Percentiles rank a stretch among this genome's conserved stretches.
Conservation (phyloP, 2,113 vertebrate species). For the Clarias magur region DNA sequence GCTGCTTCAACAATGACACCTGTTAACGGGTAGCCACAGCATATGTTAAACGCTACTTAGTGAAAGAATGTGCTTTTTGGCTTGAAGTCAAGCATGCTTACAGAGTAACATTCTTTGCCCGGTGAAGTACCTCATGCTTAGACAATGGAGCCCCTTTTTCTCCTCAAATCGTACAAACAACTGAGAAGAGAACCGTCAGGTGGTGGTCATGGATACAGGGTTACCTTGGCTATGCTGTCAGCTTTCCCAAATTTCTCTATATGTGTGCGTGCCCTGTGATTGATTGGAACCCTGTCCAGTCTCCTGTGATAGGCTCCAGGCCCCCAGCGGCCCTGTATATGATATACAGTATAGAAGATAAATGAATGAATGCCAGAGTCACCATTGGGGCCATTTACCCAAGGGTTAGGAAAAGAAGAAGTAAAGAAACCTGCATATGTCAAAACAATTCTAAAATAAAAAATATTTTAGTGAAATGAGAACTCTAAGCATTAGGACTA, state of each 20-base stretch:
- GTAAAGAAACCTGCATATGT: background rate
- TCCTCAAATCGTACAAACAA: background rate
- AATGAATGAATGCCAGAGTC: background rate
- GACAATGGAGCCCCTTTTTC: background rate
- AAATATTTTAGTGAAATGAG: background rate
- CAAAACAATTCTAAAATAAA: background rate
- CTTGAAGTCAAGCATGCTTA: no score
- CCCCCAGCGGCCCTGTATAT: no score
- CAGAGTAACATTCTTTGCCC: no score
- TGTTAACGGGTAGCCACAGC: no score
- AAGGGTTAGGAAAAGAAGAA: background rate
- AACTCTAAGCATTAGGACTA: no score
- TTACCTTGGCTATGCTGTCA: background rate
- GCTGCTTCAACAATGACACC: no score
- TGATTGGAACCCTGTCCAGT: no score
- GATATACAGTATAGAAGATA: no score
- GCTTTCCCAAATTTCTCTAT: no score
- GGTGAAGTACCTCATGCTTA: background rate
- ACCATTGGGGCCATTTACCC: background rate
- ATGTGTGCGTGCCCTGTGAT: background rate
- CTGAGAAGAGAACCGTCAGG: background rate
- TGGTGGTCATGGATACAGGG: background rate
- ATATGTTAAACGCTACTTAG: no score
- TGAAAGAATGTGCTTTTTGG: no score
- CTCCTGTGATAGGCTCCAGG: no score